phyloP scores from a whole-genome alignment of 2,888 invertebrate genomes.

The Ellobium chinense region DNA sequence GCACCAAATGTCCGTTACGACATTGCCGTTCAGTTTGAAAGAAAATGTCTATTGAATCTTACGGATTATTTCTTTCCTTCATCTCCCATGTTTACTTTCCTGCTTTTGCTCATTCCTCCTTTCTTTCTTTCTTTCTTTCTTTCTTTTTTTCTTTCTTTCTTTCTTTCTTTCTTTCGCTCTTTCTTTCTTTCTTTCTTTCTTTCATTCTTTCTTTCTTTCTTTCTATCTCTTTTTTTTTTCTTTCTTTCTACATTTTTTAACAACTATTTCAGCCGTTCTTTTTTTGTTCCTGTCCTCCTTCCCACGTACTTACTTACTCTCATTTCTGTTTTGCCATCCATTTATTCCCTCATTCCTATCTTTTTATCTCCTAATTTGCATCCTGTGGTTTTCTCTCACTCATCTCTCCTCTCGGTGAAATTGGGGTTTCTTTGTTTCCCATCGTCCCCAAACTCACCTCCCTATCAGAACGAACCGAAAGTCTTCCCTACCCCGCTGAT shows the following conservation, averaged over 20 bases:
- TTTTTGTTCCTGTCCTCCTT: background rate
- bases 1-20: no score
- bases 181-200: background rate
- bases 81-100: background rate
- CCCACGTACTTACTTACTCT: background rate
- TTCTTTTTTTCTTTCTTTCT: background rate
- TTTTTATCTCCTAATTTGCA: background rate
- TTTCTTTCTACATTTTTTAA: background rate
- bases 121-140: background rate
- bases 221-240: background rate
- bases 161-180: background rate
- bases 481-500: no score
- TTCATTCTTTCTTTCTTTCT: background rate
- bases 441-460: no score
- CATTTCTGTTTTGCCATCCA: background rate
- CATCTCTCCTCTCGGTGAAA: background rate
- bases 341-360: background rate
- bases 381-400: background rate
- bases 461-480: no score
- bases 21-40: no score
- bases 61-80: background rate
- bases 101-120: background rate
- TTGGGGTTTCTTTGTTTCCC: no score
- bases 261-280: background rate
- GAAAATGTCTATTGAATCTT: no score